phyloP scores from a whole-genome alignment of 1,140 invertebrate species.

The Cepaea nemoralis region DNA sequence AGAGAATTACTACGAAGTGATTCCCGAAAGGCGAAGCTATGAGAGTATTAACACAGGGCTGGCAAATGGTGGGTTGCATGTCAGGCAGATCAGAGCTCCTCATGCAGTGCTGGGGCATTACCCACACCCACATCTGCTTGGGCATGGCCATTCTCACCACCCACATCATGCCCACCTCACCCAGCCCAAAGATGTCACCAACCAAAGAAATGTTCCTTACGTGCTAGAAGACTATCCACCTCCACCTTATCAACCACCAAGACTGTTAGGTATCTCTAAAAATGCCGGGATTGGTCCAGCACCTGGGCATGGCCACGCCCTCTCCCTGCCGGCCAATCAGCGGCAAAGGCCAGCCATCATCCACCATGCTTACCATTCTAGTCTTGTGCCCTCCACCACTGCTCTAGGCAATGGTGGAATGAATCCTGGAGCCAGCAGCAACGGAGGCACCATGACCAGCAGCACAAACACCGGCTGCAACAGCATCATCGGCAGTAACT shows the following conservation, averaged over 20 bases:
- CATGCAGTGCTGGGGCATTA: conserved; percentile 35
- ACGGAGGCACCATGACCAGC: neutral
- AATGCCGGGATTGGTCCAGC: neutral
- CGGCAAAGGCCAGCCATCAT: conserved; percentile 25
- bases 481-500: conserved; percentile 21
- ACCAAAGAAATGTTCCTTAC: conserved; percentile 41
- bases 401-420: conserved; percentile 13
- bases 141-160: conserved; percentile 33
- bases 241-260: conserved; percentile 65
- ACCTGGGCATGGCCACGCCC: conserved; percentile 38
- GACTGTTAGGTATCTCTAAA: conserved; percentile 34
- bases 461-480: neutral
- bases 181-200: conserved; percentile 3
- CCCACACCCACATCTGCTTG: conserved; percentile 40
- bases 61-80: conserved; percentile 39
- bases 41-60: conserved; percentile 67
- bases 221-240: conserved; percentile 66
- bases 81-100: conserved; percentile 19
- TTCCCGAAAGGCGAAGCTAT: conserved; percentile 67
- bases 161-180: conserved; percentile 33
- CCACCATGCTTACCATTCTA: conserved; percentile 40
- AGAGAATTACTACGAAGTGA: conserved; percentile 69
- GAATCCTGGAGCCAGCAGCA: conserved; percentile 10
- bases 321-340: conserved; percentile 32
- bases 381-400: conserved; percentile 31